Base-by-base conservation (phyloP, 2,113 vertebrate genomes). In the Vireo altiloquus region DNA sequence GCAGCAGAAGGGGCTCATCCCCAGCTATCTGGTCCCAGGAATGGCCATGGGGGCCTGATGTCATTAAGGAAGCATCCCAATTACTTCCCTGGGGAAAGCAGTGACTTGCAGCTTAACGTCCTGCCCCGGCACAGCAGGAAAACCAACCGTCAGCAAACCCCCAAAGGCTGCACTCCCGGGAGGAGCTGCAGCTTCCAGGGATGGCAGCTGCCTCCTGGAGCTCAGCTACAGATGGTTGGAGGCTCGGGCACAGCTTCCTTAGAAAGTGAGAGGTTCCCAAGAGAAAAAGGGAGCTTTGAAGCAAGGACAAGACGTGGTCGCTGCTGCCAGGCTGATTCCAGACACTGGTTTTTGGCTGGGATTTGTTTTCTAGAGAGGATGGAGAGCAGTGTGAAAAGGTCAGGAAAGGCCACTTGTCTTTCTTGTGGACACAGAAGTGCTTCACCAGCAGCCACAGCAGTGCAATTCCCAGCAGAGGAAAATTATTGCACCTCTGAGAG, bases 51-150 rank as follows among this genome's bases (percentile, higher is more conserved):
- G 30, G 60, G 18, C 93, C 93, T 82, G 65, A 49, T 79, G 95
- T 76, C 46, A 33, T 82, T 92, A 40, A 87, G 83, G 94, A 96
- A 59, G 89, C 75, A 93, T 95, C 96, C 98, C 97, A 95, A 78
- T 97, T 97, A 87, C 97, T 97, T 96, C 97, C 97, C 97, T 80
- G 95, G 97, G 97, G 97, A 96, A 95, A 91, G 81, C 69, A 92
- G 49, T 52, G 92, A 94, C 92, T 96, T 95, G 97, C 85, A 91
- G 96, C 86, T 95, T 74, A 97, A 96, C 79, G 31, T 76, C 63
- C 88, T 82, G 89, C 13, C 83, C 72, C 10, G 9, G 46, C 94
- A 13, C 95, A 97, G 97, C 96, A 44, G 96, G 96, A 87, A 88
- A 96, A 91, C 82, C 97, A 90, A 95, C 91, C 0, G 78, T 11